These are phyloP conservation scores for Eumacrocentrus americanus DNA, from an alignment of 2,888 invertebrate genomes.

Conservation along the genomic window DNA sequence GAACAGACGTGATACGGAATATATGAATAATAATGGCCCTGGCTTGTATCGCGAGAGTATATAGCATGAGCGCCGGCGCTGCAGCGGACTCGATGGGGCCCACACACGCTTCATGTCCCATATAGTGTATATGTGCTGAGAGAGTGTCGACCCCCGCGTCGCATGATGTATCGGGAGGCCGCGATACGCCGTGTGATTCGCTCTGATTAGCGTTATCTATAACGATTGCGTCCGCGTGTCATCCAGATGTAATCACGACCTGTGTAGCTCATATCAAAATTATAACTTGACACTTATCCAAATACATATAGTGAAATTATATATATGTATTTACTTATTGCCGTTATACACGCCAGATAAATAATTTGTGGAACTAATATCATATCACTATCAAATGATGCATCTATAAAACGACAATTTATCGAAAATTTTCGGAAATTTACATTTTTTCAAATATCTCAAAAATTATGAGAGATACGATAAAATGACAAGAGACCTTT, in stretches of 20 bases:
- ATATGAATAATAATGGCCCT: slow-evolving; percentile 61
- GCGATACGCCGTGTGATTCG: slow-evolving; percentile 56
- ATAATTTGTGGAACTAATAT: too few species aligned
- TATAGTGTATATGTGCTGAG: slow-evolving; percentile 28
- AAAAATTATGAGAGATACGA: too few species aligned
- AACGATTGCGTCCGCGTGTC: slow-evolving; percentile 50
- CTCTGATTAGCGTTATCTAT: slow-evolving; percentile 60
- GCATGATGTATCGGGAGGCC: slow-evolving; percentile 49
- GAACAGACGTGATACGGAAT: slow-evolving; percentile 60
- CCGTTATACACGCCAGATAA: too few species aligned
- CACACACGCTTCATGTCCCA: slow-evolving; percentile 20
- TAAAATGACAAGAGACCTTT: too few species aligned
- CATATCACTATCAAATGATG: background rate
- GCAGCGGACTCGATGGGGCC: slow-evolving; percentile 18
- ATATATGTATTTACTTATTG: too few species aligned
- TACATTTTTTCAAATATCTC: too few species aligned
- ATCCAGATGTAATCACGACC: slow-evolving; percentile 52
- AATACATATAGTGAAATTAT: too few species aligned
- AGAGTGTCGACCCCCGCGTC: slow-evolving; percentile 30
- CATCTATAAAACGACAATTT: slow-evolving; percentile 1
- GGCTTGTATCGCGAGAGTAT: slow-evolving; percentile 42
- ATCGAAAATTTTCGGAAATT: too few species aligned
- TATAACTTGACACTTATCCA: slow-evolving; percentile 20
- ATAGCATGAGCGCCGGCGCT: slow-evolving; percentile 28
- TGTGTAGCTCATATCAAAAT: slow-evolving; percentile 29